phyloP scores from a whole-genome alignment of 2,797 vertebrate genomes.

The Micrastur ruficollis region DNA sequence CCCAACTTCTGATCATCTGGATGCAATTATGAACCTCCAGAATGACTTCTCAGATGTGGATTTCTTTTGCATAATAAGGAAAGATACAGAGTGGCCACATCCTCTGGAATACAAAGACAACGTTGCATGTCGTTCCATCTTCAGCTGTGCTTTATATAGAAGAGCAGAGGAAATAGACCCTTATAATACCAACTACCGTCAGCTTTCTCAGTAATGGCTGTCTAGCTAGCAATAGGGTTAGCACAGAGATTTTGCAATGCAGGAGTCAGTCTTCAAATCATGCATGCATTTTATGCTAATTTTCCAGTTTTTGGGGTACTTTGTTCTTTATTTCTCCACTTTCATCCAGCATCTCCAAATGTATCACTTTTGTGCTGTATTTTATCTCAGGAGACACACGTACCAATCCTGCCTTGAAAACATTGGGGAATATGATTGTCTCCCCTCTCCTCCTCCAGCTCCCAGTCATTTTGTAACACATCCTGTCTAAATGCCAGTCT shows the following conservation, averaged over 20 bases:
- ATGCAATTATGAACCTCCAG: background rate
- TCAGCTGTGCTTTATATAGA: constrained; percentile 10
- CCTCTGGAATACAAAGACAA: background rate
- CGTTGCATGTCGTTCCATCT: background rate
- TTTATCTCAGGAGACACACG: background rate
- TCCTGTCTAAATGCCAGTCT: background rate
- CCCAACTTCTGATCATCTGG: background rate
- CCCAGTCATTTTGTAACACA: background rate
- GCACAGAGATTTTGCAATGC: background rate
- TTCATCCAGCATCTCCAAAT: background rate
- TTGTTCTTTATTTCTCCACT: background rate
- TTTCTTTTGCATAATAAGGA: background rate
- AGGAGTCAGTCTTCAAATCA: background rate
- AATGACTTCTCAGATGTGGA: constrained; percentile 41
- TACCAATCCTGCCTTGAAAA: background rate
- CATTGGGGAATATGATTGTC: background rate
- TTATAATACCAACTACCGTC: background rate
- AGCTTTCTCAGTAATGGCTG: background rate
- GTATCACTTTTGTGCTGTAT: background rate
- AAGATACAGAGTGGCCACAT: constrained; percentile 45
- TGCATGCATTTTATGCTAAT: background rate
- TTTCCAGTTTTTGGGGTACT: background rate
- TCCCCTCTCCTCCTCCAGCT: accelerated
- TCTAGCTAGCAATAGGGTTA: background rate
- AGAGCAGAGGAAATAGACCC: background rate